A percentile compares a stretch with the other conserved stretches of the same genome.
Evolutionary conservation across 2,797 vertebrate species (phyloP).

Genomic region (Rallus crepitans): DNA sequence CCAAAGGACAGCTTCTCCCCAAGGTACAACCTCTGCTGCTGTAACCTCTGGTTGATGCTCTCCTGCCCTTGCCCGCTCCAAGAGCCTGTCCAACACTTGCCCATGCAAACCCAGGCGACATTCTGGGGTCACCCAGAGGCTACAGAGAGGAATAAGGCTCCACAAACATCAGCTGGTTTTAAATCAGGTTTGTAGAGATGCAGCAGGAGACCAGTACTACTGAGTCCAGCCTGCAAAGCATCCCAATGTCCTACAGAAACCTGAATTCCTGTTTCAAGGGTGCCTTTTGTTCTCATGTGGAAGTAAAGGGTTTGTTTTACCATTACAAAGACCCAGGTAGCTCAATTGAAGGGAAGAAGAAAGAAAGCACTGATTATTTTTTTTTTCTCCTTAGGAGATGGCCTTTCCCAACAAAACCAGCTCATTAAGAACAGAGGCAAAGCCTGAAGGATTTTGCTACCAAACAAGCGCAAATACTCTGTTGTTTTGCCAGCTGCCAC

Average conservation of each 20-base stretch:
- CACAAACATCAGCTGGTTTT: neutral
- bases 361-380: neutral
- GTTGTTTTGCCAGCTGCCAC: neutral
- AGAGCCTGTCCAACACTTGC: neutral
- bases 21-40: neutral
- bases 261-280: neutral
- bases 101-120: neutral
- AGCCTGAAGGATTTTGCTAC: neutral
- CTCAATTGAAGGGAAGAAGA: neutral
- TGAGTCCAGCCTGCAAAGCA: neutral
- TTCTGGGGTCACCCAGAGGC: neutral
- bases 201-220: neutral
- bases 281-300: neutral
- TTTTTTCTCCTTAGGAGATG: neutral
- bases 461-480: neutral
- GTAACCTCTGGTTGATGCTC: fast-evolving
- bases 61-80: neutral
- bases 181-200: neutral
- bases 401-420: neutral
- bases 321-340: neutral
- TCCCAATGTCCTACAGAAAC: neutral
- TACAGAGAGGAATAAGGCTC: neutral
- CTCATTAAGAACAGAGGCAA: neutral
- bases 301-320: neutral
- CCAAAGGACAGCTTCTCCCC: neutral